These are phyloP conservation scores for Drosophila picticornis DNA, from an alignment of 2,888 invertebrate species.

Conservation along the genomic window DNA sequence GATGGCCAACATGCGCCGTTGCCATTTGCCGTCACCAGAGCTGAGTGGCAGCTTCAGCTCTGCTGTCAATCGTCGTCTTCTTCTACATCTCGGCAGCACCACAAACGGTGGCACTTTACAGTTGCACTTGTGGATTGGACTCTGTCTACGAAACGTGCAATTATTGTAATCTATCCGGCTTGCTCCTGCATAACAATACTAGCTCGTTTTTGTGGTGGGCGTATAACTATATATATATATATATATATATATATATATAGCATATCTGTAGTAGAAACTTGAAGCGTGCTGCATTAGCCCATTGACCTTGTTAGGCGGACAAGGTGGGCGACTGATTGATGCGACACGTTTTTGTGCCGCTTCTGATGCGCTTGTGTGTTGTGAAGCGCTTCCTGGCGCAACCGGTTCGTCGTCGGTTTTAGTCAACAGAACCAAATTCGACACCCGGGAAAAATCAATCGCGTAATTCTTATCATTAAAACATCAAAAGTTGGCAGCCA, in stretches of 20 bases:
- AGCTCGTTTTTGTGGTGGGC: slow-evolving; percentile 48
- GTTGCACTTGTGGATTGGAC: slow-evolving; percentile 81
- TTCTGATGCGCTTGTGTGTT: slow-evolving; percentile 29
- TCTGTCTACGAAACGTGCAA: slow-evolving; percentile 63
- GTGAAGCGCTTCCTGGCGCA: slow-evolving; percentile 47
- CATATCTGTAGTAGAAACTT: slow-evolving; percentile 22
- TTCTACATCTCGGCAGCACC: slow-evolving; percentile 31
- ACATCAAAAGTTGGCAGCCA: slow-evolving; percentile 74
- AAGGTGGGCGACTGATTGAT: slow-evolving; percentile 55
- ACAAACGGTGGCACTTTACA: slow-evolving; percentile 83
- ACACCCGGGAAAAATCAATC: slow-evolving; percentile 78
- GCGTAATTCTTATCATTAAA: slow-evolving; percentile 79
- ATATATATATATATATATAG: neutral
- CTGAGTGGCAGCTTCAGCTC: slow-evolving; percentile 74
- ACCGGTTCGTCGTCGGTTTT: slow-evolving; percentile 29
- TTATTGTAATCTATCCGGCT: slow-evolving; percentile 73
- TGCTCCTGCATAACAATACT: slow-evolving; percentile 23
- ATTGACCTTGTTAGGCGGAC: slow-evolving; percentile 73
- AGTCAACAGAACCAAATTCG: slow-evolving; percentile 53
- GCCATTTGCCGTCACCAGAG: slow-evolving; percentile 18
- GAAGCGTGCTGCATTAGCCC: slow-evolving; percentile 66
- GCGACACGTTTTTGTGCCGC: slow-evolving; percentile 72
- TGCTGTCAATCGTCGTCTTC: slow-evolving; percentile 70
- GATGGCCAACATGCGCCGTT: slow-evolving; percentile 75
- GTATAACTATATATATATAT: slow-evolving; percentile 30